phyloP scores from a whole-genome alignment of 2,113 vertebrate species.

The Castor canadensis region DNA sequence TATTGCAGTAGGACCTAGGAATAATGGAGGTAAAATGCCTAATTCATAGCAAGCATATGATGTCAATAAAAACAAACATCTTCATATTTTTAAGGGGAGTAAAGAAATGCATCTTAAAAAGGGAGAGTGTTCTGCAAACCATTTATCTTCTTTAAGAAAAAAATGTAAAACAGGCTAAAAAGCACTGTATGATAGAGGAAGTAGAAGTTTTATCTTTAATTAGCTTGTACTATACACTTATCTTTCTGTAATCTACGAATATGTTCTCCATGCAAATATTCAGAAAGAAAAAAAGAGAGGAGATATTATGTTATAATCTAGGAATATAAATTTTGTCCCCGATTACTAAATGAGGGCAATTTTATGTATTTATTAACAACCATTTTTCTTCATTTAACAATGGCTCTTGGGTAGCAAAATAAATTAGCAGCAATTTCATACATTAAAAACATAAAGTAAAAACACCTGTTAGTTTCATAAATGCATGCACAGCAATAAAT shows the following conservation, averaged over 20 bases:
- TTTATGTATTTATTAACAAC: conserved; percentile 5
- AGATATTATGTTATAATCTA: not conserved
- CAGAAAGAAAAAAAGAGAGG: conserved; percentile 40
- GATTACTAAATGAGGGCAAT: not conserved
- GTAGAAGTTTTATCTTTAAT: conserved; percentile 3
- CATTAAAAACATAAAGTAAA: conserved; percentile 27
- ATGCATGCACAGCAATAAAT: not conserved
- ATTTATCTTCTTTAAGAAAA: not conserved
- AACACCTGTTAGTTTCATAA: not conserved
- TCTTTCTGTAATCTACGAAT: not conserved
- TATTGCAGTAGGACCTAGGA: not conserved
- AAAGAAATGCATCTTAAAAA: not conserved
- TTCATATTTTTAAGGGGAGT: not conserved
- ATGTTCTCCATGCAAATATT: not conserved
- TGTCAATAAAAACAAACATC: not conserved
- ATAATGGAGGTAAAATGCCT: not conserved
- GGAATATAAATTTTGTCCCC: not conserved
- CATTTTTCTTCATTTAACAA: conserved; percentile 56
- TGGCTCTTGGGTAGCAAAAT: conserved; percentile 46
- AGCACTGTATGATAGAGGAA: not conserved
- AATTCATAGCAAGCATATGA: not conserved
- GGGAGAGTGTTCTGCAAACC: not conserved
- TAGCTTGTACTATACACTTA: not conserved
- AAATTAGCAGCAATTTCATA: conserved; percentile 54
- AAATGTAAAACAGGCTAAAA: not conserved